Evolutionary conservation across 1,140 invertebrate genomes (phyloP), one percentile per base, ranked within the genome.

Genomic region (Drosophila subpulchrella): DNA sequence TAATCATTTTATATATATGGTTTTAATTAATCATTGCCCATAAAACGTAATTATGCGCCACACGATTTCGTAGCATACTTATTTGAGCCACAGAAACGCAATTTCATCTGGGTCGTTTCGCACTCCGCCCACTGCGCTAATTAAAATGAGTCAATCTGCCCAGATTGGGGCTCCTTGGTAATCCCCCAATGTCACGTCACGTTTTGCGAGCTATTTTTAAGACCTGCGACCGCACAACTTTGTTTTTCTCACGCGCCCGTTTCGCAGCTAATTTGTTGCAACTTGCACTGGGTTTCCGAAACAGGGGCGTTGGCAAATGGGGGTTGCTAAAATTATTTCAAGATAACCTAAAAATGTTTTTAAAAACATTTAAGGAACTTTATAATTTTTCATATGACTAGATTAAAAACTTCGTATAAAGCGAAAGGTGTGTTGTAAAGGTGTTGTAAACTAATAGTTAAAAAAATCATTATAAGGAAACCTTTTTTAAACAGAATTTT

Each of bases 221-320:
- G 67, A 71, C 42, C 51, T 76, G 62, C 61, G 54, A 75, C 73
- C 48, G 73, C 54, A 67, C 58, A 61, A 74, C 63, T 86, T 75
- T 53, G 66, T 58, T 77, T 89, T 88, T 88, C 83, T 88, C 83
- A 88, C 83, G 83, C 83, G 83, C 83, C 83, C 83, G 72, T 88
- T 88, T 80, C 44, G 83, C 81, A 70, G 65, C 62, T 82, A 78
- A 74, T 62, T 74, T 75, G 78, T 72, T 86, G 82, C 82, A 85
- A 76, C 72, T 85, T 84, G 77, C 54, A 36, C 53, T 66, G 48
- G 12, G 27, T 15, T 38, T 36, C 13, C 46, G 20, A 30, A 15
- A 20, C 36, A 62, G 11, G 11, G 55, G 55, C 38, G 62, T 11
- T 4, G 27, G 0, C 3, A 6, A 30, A 7, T 24, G 15, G 24